Evolutionary conservation across 1,140 invertebrate genomes (phyloP).

Genomic region (Habropoda laboriosa): DNA sequence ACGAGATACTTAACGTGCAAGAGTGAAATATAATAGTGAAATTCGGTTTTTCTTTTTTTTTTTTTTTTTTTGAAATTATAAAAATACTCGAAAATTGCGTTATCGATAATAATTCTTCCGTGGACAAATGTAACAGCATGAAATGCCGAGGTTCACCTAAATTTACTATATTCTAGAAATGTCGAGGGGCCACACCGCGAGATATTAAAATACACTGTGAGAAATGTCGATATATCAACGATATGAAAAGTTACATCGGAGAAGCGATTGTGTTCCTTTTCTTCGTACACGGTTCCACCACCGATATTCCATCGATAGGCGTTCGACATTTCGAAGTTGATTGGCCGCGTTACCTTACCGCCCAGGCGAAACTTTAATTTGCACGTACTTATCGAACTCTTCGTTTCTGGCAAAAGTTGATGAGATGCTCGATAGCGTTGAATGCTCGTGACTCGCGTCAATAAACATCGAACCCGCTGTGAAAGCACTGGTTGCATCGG

Average conservation of each 20-base stretch:
- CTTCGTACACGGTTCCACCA: background rate
- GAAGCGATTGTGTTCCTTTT: too few relatives aligned
- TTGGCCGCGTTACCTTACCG: background rate
- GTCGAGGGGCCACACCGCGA: too few relatives aligned
- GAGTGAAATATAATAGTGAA: too few relatives aligned
- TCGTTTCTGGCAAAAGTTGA: background rate
- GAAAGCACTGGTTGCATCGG: background rate
- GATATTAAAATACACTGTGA: background rate
- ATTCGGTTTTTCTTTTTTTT: too few relatives aligned
- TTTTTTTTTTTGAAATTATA: too few relatives aligned
- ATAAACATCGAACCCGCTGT: slow-evolving; percentile 2
- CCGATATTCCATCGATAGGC: background rate
- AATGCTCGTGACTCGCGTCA: slow-evolving; percentile 12
- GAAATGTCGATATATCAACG: background rate
- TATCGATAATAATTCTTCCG: too few relatives aligned
- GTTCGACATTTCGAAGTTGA: background rate
- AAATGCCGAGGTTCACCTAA: too few relatives aligned
- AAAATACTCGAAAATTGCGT: too few relatives aligned
- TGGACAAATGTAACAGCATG: too few relatives aligned
- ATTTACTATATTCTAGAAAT: background rate
- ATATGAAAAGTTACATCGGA: background rate
- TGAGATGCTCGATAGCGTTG: background rate
- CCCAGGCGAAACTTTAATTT: background rate
- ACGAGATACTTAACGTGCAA: too few relatives aligned
- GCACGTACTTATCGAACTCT: background rate